A percentile compares a stretch with the other conserved stretches of the same genome.
These are phyloP conservation scores for Anabas testudineus DNA, from an alignment of 2,797 vertebrate genomes.

Conservation along the genomic window DNA sequence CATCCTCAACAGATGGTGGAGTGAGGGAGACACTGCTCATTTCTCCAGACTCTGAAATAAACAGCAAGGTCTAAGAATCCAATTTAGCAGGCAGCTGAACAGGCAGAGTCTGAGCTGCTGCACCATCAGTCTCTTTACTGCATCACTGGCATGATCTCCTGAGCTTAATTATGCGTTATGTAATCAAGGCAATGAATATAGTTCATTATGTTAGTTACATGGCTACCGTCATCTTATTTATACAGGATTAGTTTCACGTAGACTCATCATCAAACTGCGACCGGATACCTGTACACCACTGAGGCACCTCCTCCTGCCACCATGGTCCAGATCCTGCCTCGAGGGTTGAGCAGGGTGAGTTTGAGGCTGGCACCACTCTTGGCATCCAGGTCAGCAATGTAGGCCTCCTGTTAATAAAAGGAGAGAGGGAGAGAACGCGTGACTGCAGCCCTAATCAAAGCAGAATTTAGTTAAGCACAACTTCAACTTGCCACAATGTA, in stretches of 20 bases:
- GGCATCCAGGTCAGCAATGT: constrained; percentile 96
- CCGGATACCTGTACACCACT: constrained; percentile 87
- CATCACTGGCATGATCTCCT: constrained; percentile 17
- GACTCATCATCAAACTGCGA: constrained; percentile 70
- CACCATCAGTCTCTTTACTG: constrained; percentile 36
- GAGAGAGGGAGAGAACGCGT: too few relatives aligned
- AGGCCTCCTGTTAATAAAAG: constrained; percentile 89
- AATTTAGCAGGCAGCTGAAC: constrained; percentile 53
- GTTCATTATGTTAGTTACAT: not conserved
- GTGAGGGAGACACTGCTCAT: constrained; percentile 9
- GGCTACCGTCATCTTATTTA: constrained; percentile 54
- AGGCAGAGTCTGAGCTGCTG: constrained; percentile 40
- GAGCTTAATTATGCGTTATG: constrained; percentile 23
- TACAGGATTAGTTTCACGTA: constrained; percentile 2
- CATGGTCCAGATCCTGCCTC: constrained; percentile 98
- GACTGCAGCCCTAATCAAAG: too few relatives aligned
- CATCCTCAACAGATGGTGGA: constrained; percentile 53
- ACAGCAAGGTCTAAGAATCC: constrained; percentile 41
- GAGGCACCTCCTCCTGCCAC: constrained; percentile 98
- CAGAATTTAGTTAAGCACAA: constrained; percentile 18
- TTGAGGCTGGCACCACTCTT: constrained; percentile 98
- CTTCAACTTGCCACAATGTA: constrained; percentile 13
- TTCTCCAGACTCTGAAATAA: constrained; percentile 51
- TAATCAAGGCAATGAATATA: constrained; percentile 24
- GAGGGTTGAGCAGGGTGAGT: constrained; percentile 94